Evolutionary conservation across 2,888 invertebrate genomes (phyloP).

Genomic region (Sesia apiformis): DNA sequence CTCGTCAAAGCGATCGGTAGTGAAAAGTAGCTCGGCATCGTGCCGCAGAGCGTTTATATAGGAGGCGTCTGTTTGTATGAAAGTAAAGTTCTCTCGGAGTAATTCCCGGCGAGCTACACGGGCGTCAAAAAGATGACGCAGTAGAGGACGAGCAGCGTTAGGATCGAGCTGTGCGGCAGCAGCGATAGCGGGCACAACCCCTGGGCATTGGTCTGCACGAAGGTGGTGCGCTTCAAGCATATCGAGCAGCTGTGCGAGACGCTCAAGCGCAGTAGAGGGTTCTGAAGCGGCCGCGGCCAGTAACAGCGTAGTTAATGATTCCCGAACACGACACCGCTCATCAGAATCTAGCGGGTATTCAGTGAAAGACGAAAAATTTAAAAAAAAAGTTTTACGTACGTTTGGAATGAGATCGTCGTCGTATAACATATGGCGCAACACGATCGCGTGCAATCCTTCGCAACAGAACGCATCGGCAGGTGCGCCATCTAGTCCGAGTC

Average conservation of each 20-base stretch:
- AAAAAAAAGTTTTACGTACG: conserved; percentile 24
- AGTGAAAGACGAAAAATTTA: conserved; percentile 27
- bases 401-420: conserved; percentile 11
- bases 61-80: conserved; percentile 28
- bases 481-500: conserved; percentile 41
- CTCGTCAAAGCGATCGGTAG: conserved; percentile 17
- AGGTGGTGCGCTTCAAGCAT: not conserved
- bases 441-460: conserved; percentile 45
- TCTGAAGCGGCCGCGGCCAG: conserved; percentile 12
- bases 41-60: conserved; percentile 43
- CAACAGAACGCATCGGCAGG: conserved; percentile 25
- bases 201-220: conserved; percentile 10
- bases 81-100: conserved; percentile 25
- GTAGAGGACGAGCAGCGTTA: conserved; percentile 13
- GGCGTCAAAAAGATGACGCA: conserved; percentile 24
- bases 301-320: conserved; percentile 19
- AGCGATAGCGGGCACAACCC: conserved; percentile 19
- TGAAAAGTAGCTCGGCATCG: conserved; percentile 21
- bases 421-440: conserved; percentile 32
- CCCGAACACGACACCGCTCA: conserved; percentile 23
- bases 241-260: not conserved
- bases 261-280: not conserved
- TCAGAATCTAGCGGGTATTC: conserved; percentile 27
- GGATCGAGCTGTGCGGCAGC: conserved; percentile 18
- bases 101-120: conserved; percentile 33